Evolutionary conservation across 2,797 vertebrate genomes (phyloP).

Genomic region (Odontamblyopus rebecca): DNA sequence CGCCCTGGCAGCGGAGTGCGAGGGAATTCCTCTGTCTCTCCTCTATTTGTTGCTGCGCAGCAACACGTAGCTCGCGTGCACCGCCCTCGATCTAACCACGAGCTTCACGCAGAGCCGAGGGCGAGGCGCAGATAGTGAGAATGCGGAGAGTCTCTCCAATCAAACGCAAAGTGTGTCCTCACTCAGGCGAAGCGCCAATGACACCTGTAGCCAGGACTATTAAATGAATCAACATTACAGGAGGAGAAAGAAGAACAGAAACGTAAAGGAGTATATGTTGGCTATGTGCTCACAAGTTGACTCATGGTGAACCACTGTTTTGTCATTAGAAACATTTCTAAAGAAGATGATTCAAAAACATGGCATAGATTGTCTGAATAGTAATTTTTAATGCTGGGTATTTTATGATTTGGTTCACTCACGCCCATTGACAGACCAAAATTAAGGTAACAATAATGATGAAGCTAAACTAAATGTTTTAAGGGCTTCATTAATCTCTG

Average conservation of each 20-base stretch:
- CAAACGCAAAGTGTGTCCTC: slow-evolving; percentile 4
- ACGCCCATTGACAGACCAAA: too few relatives aligned
- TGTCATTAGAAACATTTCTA: not conserved
- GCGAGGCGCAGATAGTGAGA: slow-evolving; percentile 45
- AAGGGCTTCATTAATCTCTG: too few relatives aligned
- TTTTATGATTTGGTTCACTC: not conserved
- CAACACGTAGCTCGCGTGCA: slow-evolving; percentile 72
- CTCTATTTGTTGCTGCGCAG: slow-evolving; percentile 74
- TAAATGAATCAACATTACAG: not conserved
- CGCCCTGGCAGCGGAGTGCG: slow-evolving; percentile 58
- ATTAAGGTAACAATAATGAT: too few relatives aligned
- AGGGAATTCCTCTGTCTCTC: slow-evolving; percentile 65
- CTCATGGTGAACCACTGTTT: not conserved
- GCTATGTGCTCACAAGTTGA: not conserved
- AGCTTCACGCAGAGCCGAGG: slow-evolving; percentile 57
- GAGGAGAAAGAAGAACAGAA: not conserved
- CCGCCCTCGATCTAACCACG: slow-evolving; percentile 52
- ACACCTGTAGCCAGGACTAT: not conserved
- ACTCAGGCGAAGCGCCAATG: not conserved
- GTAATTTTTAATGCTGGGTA: not conserved
- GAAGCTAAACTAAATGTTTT: too few relatives aligned
- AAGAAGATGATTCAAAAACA: not conserved
- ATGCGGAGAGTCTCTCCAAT: slow-evolving; percentile 40
- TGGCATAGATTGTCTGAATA: not conserved
- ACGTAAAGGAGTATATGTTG: not conserved